Percentiles rank a stretch among this genome's conserved stretches.
phyloP scores from a whole-genome alignment of 2,113 vertebrate species.

The Lasiurus borealis region DNA sequence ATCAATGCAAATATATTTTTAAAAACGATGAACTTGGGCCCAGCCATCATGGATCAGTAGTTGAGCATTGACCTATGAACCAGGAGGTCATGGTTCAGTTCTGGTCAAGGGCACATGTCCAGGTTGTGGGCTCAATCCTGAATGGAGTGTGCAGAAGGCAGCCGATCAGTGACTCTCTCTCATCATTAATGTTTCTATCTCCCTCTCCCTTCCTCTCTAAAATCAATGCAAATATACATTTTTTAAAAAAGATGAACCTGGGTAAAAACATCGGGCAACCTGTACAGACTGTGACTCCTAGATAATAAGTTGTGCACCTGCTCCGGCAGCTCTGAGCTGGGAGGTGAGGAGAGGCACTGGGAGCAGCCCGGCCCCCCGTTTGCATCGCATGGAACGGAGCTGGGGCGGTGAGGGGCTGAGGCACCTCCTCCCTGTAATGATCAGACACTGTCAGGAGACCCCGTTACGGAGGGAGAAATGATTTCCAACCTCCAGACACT shows the following conservation, averaged over 20 bases:
- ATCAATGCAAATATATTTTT: no score
- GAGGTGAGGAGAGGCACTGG: accelerated
- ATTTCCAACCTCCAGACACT: neutral
- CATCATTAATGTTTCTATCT: no score
- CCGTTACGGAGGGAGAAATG: neutral
- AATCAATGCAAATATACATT: no score
- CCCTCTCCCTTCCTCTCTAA: no score
- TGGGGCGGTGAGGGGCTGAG: accelerated
- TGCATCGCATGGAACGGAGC: accelerated
- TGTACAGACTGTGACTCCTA: neutral
- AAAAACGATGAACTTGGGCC: neutral
- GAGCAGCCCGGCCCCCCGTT: accelerated
- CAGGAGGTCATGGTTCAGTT: no score
- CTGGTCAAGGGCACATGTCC: no score
- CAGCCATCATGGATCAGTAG: no score
- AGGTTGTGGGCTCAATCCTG: no score
- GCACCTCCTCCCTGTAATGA: accelerated
- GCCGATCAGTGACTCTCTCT: no score
- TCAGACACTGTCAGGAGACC: neutral
- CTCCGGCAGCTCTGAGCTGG: neutral
- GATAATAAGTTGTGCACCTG: accelerated
- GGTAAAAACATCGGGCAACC: neutral
- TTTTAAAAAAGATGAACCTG: neutral
- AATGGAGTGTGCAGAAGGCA: no score
- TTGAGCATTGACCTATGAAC: no score